A percentile compares a stretch with the other conserved stretches of the same genome.
These are phyloP conservation scores for Xylota segnis DNA, from an alignment of 2,888 invertebrate genomes.

Conservation along the genomic window DNA sequence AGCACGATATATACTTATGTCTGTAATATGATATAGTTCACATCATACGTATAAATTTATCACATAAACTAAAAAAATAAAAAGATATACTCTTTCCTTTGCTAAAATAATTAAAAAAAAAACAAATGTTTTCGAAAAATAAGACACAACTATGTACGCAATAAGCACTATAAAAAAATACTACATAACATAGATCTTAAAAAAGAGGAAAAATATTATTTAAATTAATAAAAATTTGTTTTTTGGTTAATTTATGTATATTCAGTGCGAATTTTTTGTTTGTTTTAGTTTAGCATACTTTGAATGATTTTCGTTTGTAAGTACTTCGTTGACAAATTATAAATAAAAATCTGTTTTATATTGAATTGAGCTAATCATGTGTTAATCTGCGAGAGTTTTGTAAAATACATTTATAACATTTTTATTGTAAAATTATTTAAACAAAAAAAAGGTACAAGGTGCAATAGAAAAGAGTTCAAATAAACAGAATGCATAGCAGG, in stretches of 20 bases:
- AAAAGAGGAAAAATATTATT: constrained; percentile 23
- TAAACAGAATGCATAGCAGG: constrained; percentile 4
- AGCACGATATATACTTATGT: constrained; percentile 41
- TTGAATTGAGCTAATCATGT: constrained; percentile 25
- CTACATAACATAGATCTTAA: constrained; percentile 36
- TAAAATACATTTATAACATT: constrained; percentile 15
- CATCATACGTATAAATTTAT: constrained; percentile 64
- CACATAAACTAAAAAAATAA: constrained; percentile 72
- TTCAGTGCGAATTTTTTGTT: constrained; percentile 39
- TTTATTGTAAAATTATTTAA: constrained; percentile 10
- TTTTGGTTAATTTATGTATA: constrained; percentile 50
- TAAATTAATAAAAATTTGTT: constrained; percentile 26
- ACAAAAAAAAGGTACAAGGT: constrained; percentile 53
- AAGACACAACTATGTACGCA: constrained; percentile 40
- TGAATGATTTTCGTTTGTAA: constrained; percentile 28
- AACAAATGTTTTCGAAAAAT: constrained; percentile 35
- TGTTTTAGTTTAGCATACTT: background rate
- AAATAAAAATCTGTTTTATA: background rate
- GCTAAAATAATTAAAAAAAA: constrained; percentile 20
- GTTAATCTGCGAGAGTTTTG: constrained; percentile 22
- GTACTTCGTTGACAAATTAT: constrained; percentile 55
- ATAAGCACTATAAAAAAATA: constrained; percentile 45
- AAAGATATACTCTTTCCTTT: constrained; percentile 28
- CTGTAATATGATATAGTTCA: constrained; percentile 30
- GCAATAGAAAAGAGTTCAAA: constrained; percentile 30